phyloP scores from a whole-genome alignment of 2,113 vertebrate species.

The Ptyas mucosa region DNA sequence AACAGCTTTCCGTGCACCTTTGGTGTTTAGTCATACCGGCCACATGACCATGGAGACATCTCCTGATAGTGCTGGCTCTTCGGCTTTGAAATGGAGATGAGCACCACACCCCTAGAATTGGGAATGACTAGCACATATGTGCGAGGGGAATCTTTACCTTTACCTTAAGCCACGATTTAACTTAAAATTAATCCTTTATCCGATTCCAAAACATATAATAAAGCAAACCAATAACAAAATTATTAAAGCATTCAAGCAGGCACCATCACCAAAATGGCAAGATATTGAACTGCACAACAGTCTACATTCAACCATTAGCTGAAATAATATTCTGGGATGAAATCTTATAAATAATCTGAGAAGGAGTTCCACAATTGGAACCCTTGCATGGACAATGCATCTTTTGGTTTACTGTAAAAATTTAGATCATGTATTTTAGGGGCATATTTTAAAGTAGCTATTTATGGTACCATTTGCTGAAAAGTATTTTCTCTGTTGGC shows the following conservation, averaged over 20 bases:
- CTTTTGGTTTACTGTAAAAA: not conserved
- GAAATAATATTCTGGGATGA: not conserved
- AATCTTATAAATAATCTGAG: not conserved
- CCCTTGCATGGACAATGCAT: not conserved
- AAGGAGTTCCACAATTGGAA: not conserved
- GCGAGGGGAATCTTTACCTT: no score
- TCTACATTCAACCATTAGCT: not conserved
- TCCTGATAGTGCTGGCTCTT: no score
- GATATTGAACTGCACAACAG: not conserved
- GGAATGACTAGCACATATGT: no score
- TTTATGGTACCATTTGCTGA: not conserved
- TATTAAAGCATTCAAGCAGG: not conserved
- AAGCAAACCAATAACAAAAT: not conserved
- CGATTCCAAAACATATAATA: not conserved
- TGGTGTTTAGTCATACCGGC: no score
- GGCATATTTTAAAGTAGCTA: not conserved
- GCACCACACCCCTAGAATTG: no score
- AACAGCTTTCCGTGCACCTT: no score
- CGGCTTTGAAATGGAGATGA: no score
- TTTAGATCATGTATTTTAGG: not conserved
- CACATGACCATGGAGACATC: no score
- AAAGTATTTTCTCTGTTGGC: not conserved
- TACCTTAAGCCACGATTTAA: not conserved
- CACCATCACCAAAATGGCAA: not conserved
- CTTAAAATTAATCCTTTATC: not conserved